phyloP scores from a whole-genome alignment of 2,888 invertebrate genomes.

The Heliconius charithonia region DNA sequence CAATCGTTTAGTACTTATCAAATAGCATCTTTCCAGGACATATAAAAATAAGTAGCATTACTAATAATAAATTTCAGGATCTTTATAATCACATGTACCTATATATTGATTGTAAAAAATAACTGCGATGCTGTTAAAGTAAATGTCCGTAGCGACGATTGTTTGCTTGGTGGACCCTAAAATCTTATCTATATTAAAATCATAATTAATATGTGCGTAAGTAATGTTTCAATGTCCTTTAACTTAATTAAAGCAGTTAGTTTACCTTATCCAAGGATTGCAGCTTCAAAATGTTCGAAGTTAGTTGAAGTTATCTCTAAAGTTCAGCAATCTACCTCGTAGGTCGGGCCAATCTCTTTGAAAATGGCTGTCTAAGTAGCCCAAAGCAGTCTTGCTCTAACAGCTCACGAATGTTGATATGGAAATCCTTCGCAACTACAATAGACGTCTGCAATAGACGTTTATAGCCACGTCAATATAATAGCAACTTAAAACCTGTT shows the following conservation, averaged over 20 bases:
- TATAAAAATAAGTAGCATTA: not conserved
- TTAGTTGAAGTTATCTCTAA: conserved; percentile 78
- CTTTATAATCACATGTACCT: not conserved
- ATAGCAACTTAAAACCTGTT: not conserved
- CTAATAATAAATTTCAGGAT: not conserved
- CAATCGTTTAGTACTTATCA: too few relatives aligned
- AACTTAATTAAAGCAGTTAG: conserved; percentile 78
- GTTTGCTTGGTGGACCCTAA: not conserved
- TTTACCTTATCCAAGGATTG: conserved; percentile 80
- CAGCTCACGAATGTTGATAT: conserved; percentile 67
- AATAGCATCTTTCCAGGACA: too few relatives aligned
- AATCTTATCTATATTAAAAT: conserved; percentile 24
- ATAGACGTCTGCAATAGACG: conserved; percentile 2
- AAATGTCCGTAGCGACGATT: not conserved
- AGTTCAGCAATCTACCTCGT: conserved; percentile 80
- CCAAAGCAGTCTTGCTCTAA: conserved; percentile 68
- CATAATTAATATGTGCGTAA: conserved; percentile 42
- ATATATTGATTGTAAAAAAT: not conserved
- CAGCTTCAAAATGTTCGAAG: conserved; percentile 80
- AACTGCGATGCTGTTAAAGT: not conserved
- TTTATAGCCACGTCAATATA: not conserved
- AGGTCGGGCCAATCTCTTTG: conserved; percentile 76
- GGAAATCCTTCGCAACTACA: conserved; percentile 59
- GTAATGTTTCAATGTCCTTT: conserved; percentile 54
- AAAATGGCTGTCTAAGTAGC: conserved; percentile 79